Evolutionary conservation across 92 coral and sea anemone genomes (phyloP).

Genomic region (Chrysogorgia sp.): DNA sequence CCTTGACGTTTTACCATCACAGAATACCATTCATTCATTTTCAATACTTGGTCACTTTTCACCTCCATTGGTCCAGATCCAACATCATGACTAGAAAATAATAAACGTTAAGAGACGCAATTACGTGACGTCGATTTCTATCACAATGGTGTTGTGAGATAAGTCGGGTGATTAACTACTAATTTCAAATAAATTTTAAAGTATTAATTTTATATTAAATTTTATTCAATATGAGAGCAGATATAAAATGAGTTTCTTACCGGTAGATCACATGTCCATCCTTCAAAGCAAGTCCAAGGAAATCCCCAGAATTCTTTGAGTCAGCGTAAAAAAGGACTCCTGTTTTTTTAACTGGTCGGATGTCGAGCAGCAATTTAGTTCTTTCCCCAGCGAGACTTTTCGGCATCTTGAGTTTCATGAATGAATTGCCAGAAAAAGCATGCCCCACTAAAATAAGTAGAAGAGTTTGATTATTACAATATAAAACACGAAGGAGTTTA

Average conservation of each 20-base stretch:
- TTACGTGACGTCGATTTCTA: not conserved
- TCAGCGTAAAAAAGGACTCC: slow-evolving; percentile 33
- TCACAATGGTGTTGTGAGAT: not conserved
- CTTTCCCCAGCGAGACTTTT: slow-evolving; percentile 7
- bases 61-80: slow-evolving; percentile 24
- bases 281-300: slow-evolving; percentile 28
- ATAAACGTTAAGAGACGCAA: no score
- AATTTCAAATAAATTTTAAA: not conserved
- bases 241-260: not conserved
- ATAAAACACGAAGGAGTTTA: no score
- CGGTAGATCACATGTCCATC: slow-evolving; percentile 36
- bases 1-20: slow-evolving; percentile 16
- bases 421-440: slow-evolving; percentile 22
- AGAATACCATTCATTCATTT: slow-evolving; percentile 18
- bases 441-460: not conserved
- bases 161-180: not conserved
- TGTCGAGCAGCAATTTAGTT: slow-evolving; percentile 21
- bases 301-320: slow-evolving; percentile 22
- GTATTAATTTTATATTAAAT: not conserved
- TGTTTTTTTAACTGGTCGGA: slow-evolving; percentile 21
- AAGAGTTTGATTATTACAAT: no score
- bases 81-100: slow-evolving; percentile 18
- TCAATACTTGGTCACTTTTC: slow-evolving; percentile 14
- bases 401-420: slow-evolving; percentile 17
- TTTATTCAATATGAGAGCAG: not conserved